These are phyloP conservation scores for Lordiphosa mommai DNA, from an alignment of 1,140 invertebrate genomes.

Conservation along the genomic window DNA sequence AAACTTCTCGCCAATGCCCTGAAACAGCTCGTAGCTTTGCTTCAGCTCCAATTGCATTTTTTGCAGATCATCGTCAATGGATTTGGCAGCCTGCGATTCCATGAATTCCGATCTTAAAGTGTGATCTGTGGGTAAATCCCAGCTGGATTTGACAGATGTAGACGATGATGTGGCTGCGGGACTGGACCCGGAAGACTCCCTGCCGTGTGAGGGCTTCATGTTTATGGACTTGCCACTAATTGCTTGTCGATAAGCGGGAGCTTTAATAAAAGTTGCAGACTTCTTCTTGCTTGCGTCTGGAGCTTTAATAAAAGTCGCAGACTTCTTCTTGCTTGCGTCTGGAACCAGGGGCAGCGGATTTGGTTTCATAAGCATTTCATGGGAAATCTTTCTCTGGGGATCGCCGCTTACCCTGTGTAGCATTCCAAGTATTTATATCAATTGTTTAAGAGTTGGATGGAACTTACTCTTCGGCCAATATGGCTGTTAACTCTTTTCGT, in stretches of 20 bases:
- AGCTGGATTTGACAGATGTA: slow-evolving; percentile 2
- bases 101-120: slow-evolving; percentile 28
- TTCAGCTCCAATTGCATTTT: slow-evolving; percentile 60
- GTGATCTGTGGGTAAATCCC: slow-evolving; percentile 8
- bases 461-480: slow-evolving; percentile 53
- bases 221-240: slow-evolving; percentile 32
- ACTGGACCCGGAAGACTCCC: background rate
- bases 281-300: slow-evolving; percentile 1
- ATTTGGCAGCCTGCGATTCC: slow-evolving; percentile 32
- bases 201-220: slow-evolving; percentile 12
- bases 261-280: background rate
- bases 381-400: slow-evolving; percentile 21
- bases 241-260: slow-evolving; percentile 8
- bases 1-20: slow-evolving; percentile 61
- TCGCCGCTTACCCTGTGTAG: slow-evolving; percentile 23
- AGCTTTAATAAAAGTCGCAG: background rate
- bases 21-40: slow-evolving; percentile 65
- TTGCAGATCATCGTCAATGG: slow-evolving; percentile 55
- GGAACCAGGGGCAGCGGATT: slow-evolving; percentile 33
- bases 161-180: background rate
- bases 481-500: slow-evolving; percentile 53
- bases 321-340: background rate
- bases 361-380: slow-evolving; percentile 41
- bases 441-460: background rate
- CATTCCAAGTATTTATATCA: background rate